Evolutionary conservation across 2,113 vertebrate genomes (phyloP).

Genomic region (Hymenochirus boettgeri): DNA sequence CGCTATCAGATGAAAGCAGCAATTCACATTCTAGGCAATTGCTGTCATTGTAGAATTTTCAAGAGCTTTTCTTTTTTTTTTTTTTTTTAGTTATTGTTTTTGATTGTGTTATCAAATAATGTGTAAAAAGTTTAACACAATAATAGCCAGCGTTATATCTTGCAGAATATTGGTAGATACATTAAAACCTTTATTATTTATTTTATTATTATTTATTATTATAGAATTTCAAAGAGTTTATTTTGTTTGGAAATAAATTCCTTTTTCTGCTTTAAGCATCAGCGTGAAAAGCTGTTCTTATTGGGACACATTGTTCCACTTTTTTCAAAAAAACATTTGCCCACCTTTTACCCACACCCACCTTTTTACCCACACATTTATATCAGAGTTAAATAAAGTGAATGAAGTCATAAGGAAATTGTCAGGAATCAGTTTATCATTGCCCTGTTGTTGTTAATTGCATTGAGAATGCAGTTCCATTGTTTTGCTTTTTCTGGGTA

Average conservation of each 20-base stretch:
- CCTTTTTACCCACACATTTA: neutral
- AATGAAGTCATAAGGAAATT: slow-evolving; percentile 17
- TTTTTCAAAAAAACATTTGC: slow-evolving; percentile 8
- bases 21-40: slow-evolving; percentile 20
- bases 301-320: slow-evolving; percentile 25
- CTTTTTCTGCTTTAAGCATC: slow-evolving; percentile 18
- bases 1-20: slow-evolving; percentile 17
- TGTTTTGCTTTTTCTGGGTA: slow-evolving; percentile 1
- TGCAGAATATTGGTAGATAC: no score
- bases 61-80: neutral
- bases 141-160: no score
- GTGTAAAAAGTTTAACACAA: no score
- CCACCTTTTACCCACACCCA: neutral
- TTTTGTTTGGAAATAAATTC: slow-evolving; percentile 35
- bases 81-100: no score
- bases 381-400: neutral
- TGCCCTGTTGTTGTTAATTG: slow-evolving; percentile 21
- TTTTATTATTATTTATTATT: no score
- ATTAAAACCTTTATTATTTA: no score
- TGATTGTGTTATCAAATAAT: no score
- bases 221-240: neutral
- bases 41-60: slow-evolving; percentile 16
- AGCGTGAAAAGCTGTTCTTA: slow-evolving; percentile 17
- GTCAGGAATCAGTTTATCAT: slow-evolving; percentile 4
- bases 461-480: neutral